Evolutionary conservation across 2,888 invertebrate species (phyloP).

Genomic region (Drosophila emarginata): DNA sequence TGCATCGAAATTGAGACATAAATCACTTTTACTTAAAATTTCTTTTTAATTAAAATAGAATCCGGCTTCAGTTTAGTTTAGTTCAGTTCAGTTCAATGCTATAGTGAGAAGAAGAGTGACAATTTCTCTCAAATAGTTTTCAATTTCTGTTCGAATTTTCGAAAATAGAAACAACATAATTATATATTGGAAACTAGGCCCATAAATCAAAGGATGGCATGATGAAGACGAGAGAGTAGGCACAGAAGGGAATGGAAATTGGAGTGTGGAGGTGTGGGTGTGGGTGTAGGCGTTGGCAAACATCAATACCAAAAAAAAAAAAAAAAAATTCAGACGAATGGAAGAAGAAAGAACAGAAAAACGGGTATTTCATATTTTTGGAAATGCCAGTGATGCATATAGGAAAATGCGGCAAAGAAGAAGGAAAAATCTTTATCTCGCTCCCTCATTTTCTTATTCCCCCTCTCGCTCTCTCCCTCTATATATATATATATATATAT

Average conservation of each 20-base stretch:
- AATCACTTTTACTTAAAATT: slow-evolving; percentile 64
- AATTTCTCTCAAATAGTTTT: slow-evolving; percentile 51
- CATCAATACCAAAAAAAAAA: background rate
- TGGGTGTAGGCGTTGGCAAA: slow-evolving; percentile 24
- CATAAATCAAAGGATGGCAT: slow-evolving; percentile 64
- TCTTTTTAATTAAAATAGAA: slow-evolving; percentile 75
- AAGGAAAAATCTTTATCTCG: background rate
- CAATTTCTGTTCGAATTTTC: slow-evolving; percentile 38
- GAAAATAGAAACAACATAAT: slow-evolving; percentile 72
- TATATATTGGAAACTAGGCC: slow-evolving; percentile 73
- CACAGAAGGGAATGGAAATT: slow-evolving; percentile 21
- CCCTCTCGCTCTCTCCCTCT: background rate
- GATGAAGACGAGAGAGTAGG: background rate
- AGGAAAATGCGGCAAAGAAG: slow-evolving; percentile 7
- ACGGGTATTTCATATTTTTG: slow-evolving; percentile 9
- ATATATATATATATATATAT: background rate
- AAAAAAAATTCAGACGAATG: background rate
- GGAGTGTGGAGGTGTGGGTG: slow-evolving; percentile 23
- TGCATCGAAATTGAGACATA: slow-evolving; percentile 52
- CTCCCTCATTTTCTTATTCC: background rate
- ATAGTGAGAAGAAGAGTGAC: slow-evolving; percentile 30
- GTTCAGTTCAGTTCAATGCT: background rate
- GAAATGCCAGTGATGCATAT: slow-evolving; percentile 1
- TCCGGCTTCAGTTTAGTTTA: slow-evolving; percentile 7
- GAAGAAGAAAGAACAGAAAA: background rate